Evolutionary conservation across 2,113 vertebrate species (phyloP).

Genomic region (Clarias macrocephalus): DNA sequence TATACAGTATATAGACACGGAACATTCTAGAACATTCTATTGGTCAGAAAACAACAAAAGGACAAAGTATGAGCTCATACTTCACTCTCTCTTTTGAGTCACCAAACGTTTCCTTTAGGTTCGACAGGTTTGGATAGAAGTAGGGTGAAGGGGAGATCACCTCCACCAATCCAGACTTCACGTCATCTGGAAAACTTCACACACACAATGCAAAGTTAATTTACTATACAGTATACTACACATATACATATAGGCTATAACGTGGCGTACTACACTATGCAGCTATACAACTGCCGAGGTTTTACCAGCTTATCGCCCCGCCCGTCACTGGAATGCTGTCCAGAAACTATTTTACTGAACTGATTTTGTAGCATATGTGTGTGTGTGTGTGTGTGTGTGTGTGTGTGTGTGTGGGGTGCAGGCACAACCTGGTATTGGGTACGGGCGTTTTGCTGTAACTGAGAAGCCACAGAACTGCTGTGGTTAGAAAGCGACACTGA

Average conservation of each 20-base stretch:
- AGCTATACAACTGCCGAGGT: not conserved
- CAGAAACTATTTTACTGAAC: not conserved
- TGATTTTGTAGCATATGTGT: not conserved
- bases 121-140: slow-evolving; percentile 76
- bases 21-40: not conserved
- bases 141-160: slow-evolving; percentile 76
- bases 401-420: not conserved
- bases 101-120: slow-evolving; percentile 70
- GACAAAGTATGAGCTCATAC: slow-evolving; percentile 63
- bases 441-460: not conserved
- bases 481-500: not conserved
- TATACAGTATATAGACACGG: not conserved
- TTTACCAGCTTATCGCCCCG: not conserved
- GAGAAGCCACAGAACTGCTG: not conserved
- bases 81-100: slow-evolving; percentile 77
- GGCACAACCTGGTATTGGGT: not conserved
- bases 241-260: not conserved
- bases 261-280: too few species aligned
- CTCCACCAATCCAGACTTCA: slow-evolving; percentile 78
- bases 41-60: not conserved
- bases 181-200: slow-evolving; percentile 75
- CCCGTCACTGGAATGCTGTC: not conserved
- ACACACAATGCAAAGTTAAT: not conserved
- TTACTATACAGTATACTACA: not conserved
- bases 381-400: not conserved